Percentiles rank a stretch among this genome's conserved stretches.
These are phyloP conservation scores for Rhegmatorhina hoffmannsi DNA, from an alignment of 2,113 vertebrate species.

Conservation along the genomic window DNA sequence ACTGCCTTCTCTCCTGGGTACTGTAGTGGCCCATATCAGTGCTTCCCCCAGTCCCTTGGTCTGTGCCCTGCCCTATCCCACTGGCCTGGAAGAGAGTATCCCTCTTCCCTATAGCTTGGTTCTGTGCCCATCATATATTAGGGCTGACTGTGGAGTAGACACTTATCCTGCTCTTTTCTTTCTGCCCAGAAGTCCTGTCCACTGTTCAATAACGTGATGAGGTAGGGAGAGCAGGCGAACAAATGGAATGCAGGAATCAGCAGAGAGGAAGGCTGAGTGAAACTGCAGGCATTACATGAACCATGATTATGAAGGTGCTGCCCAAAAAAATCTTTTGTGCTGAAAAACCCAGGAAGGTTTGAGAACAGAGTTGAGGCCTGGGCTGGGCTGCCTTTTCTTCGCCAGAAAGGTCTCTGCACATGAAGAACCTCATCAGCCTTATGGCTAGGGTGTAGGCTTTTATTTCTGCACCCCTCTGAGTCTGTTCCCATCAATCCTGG, in stretches of 20 bases:
- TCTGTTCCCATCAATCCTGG: not conserved
- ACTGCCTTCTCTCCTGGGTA: not conserved
- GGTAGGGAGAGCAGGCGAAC: not conserved
- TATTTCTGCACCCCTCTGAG: not conserved
- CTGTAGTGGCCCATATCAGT: not conserved
- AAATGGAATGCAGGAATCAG: not conserved
- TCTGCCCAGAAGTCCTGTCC: not conserved
- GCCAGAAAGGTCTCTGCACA: not conserved
- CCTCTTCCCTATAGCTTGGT: not conserved
- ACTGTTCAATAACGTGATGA: not conserved
- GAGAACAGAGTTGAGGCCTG: not conserved
- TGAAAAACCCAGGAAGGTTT: not conserved
- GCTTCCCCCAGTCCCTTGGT: not conserved
- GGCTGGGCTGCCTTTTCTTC: not conserved
- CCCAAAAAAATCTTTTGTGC: not conserved
- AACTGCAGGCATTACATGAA: not conserved
- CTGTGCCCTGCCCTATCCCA: not conserved
- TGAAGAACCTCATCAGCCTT: not conserved
- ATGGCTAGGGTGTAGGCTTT: not conserved
- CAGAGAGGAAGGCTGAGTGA: not conserved
- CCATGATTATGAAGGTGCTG: not conserved
- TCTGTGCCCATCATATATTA: not conserved
- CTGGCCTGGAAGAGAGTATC: not conserved
- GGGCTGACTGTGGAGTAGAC: not conserved
- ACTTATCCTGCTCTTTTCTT: not conserved